Evolutionary conservation across 2,888 invertebrate genomes (phyloP).

Genomic region (Hirtodrosophila histrioides): DNA sequence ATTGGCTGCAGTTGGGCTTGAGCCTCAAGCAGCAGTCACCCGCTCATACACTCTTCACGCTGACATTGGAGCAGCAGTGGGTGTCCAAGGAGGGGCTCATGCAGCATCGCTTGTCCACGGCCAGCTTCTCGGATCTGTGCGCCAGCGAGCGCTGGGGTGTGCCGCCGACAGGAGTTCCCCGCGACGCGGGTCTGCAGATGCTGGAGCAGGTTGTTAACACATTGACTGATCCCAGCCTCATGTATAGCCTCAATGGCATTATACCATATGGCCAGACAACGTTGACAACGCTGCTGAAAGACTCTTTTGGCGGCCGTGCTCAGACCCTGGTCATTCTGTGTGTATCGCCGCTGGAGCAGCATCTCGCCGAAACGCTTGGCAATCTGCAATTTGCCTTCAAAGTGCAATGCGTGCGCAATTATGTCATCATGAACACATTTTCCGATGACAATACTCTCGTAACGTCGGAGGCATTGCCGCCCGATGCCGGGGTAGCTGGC

Average conservation of each 20-base stretch:
- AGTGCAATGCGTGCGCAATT: constrained; percentile 89
- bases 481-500: constrained; percentile 31
- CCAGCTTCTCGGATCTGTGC: constrained; percentile 89
- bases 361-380: constrained; percentile 89
- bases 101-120: constrained; percentile 89
- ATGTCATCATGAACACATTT: constrained; percentile 89
- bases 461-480: constrained; percentile 68
- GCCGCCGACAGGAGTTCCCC: constrained; percentile 85
- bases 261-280: constrained; percentile 87
- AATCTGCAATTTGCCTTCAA: constrained; percentile 88
- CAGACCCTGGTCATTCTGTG: constrained; percentile 90
- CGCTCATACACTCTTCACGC: constrained; percentile 88
- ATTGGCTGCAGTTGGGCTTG: constrained; percentile 89
- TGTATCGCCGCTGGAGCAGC: constrained; percentile 88
- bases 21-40: constrained; percentile 79
- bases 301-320: constrained; percentile 91
- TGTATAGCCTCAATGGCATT: constrained; percentile 82
- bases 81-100: constrained; percentile 88
- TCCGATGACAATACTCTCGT: constrained; percentile 88
- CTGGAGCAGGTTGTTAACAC: constrained; percentile 88
- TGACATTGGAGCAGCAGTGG: constrained; percentile 91
- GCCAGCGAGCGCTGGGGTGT: constrained; percentile 86
- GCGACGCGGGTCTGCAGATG: constrained; percentile 88
- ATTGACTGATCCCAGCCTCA: constrained; percentile 85
- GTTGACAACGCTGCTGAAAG: constrained; percentile 88